Evolutionary conservation across 2,888 invertebrate species (phyloP).

Genomic region (Dasypogon diadema): DNA sequence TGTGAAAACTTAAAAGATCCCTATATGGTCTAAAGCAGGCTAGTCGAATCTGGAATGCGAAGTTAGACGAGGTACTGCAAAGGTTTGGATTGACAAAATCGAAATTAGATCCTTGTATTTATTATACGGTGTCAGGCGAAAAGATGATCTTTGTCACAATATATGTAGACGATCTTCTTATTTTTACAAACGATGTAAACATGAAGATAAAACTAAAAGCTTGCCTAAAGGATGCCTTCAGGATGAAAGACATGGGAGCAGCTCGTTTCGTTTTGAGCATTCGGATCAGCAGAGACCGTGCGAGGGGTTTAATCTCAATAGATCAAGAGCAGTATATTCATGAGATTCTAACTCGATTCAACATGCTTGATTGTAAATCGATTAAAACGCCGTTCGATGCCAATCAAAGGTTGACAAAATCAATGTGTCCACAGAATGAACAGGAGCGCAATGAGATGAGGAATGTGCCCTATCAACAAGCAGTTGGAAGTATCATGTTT

Average conservation of each 20-base stretch:
- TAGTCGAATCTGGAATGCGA: conserved; percentile 55
- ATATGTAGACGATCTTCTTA: conserved; percentile 53
- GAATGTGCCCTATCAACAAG: conserved; percentile 46
- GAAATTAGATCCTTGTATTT: conserved; percentile 3
- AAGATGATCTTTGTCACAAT: conserved; percentile 48
- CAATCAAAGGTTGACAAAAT: conserved; percentile 49
- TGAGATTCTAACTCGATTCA: conserved; percentile 56
- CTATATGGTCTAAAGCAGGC: conserved; percentile 58
- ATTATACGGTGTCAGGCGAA: conserved; percentile 45
- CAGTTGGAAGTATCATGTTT: conserved; percentile 48
- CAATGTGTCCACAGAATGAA: background rate
- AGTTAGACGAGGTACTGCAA: conserved; percentile 49
- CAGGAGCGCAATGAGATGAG: conserved; percentile 25
- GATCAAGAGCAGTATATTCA: conserved; percentile 57
- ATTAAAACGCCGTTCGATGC: conserved; percentile 53
- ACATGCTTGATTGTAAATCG: conserved; percentile 57
- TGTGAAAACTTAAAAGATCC: conserved; percentile 55
- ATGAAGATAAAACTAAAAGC: background rate
- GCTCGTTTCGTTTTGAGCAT: conserved; percentile 40
- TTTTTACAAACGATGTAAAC: conserved; percentile 47
- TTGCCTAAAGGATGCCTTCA: background rate
- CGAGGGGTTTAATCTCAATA: conserved; percentile 48
- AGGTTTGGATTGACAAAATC: conserved; percentile 50
- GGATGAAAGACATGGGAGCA: conserved; percentile 53
- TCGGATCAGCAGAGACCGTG: conserved; percentile 30